These are phyloP conservation scores for Acanthis flammea DNA, from an alignment of 2,797 vertebrate species.

Conservation along the genomic window DNA sequence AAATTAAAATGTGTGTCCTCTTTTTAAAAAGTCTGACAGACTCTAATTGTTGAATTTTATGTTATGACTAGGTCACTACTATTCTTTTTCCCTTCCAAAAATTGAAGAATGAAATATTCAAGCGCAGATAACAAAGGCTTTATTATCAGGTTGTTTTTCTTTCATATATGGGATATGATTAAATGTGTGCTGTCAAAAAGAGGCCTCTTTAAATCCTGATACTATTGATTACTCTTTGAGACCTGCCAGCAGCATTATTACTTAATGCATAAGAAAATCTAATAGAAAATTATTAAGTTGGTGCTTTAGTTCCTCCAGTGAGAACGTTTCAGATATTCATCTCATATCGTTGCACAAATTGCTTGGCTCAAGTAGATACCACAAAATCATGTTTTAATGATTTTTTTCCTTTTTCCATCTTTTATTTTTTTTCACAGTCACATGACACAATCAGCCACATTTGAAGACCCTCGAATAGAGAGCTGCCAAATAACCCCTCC, in stretches of 20 bases:
- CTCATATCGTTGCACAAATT: conserved; percentile 29
- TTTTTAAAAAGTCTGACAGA: background rate
- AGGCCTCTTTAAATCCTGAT: background rate
- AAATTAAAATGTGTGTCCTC: background rate
- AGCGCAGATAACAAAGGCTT: background rate
- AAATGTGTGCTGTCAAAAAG: background rate
- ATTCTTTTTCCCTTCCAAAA: background rate
- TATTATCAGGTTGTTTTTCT: background rate
- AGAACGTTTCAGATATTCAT: conserved; percentile 39
- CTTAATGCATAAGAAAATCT: background rate
- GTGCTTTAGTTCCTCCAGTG: background rate
- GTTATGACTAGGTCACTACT: background rate
- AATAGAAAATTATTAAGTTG: background rate
- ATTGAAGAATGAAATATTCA: conserved; percentile 8
- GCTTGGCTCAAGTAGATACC: conserved; percentile 3
- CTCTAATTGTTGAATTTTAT: background rate
- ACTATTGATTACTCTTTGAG: conserved; percentile 12
- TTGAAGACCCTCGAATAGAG: conserved; percentile 93
- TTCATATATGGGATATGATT: background rate
- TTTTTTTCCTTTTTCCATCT: conserved; percentile 51
- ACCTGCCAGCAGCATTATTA: background rate
- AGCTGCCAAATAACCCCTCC: conserved; percentile 91
- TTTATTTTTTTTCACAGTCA: conserved; percentile 80
- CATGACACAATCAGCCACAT: conserved; percentile 88
- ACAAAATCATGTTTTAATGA: conserved; percentile 55